Conservation (phyloP, 2,888 invertebrate species). For the Trissolcus japonicus region DNA sequence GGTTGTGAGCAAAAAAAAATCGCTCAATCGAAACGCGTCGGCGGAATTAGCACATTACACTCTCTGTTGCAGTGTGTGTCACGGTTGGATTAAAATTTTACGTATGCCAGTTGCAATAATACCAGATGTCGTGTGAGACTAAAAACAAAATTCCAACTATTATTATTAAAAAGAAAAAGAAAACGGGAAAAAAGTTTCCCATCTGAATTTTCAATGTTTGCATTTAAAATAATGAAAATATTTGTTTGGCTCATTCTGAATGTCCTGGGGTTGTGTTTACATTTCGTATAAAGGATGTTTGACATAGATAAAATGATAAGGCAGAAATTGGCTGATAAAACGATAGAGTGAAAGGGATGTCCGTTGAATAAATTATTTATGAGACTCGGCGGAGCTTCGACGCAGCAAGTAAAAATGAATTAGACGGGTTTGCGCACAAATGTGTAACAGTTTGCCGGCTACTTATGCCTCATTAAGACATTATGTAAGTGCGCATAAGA, state of each 20-base stretch:
- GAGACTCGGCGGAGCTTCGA: conserved; percentile 7
- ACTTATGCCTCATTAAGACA: conserved; percentile 49
- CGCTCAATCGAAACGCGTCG: conserved; percentile 12
- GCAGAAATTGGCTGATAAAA: conserved; percentile 18
- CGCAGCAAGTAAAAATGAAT: conserved; percentile 35
- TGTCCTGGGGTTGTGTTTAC: too few species aligned
- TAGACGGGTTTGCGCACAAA: conserved; percentile 20
- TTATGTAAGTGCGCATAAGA: conserved; percentile 42
- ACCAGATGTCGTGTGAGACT: conserved; percentile 35
- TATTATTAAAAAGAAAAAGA: conserved; percentile 8
- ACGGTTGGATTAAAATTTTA: conserved; percentile 53
- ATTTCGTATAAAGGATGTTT: too few species aligned
- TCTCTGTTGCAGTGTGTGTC: conserved; percentile 29
- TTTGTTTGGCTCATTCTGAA: too few species aligned
- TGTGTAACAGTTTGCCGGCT: conserved; percentile 28
- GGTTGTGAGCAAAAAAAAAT: conserved; percentile 14
- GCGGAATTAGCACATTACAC: conserved; percentile 17
- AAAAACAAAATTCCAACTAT: conserved; percentile 36
- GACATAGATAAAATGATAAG: conserved; percentile 13
- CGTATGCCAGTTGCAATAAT: conserved; percentile 54
- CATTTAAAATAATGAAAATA: background rate
- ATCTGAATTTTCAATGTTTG: background rate
- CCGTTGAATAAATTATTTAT: conserved; percentile 35
- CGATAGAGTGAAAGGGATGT: conserved; percentile 14
- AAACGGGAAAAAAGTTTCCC: background rate